These are phyloP conservation scores for Tinamus major DNA, from an alignment of 2,797 vertebrate species.

Conservation along the genomic window DNA sequence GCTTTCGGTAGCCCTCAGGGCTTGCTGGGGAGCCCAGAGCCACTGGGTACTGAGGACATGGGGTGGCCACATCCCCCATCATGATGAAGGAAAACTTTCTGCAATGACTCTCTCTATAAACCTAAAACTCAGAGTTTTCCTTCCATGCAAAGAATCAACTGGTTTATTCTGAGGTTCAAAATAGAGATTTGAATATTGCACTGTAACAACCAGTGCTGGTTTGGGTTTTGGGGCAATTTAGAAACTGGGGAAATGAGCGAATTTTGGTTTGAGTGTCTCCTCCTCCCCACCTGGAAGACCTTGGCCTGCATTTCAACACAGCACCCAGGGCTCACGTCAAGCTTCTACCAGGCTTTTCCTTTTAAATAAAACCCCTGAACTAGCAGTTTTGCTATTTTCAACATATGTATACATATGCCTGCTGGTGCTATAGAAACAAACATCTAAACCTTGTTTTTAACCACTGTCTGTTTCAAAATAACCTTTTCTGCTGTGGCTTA, in stretches of 20 bases:
- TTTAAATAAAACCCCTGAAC: neutral
- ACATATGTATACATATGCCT: neutral
- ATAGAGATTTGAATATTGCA: neutral
- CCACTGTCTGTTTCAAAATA: neutral
- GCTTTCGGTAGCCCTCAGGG: neutral
- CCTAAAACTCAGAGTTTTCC: neutral
- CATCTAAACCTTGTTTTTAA: neutral
- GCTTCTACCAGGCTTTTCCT: neutral
- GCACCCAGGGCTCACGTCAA: neutral
- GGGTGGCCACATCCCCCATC: neutral
- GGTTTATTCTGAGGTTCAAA: neutral
- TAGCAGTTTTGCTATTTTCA: neutral
- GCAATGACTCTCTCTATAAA: neutral
- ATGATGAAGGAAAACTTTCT: neutral
- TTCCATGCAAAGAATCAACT: neutral
- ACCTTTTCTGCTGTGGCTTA: neutral
- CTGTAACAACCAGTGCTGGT: neutral
- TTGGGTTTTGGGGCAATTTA: neutral
- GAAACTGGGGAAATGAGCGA: constrained; percentile 3
- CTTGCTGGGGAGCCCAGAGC: neutral
- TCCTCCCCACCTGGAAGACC: neutral
- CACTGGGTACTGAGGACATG: neutral
- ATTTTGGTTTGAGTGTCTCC: neutral
- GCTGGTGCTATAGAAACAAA: neutral
- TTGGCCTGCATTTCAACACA: neutral